Conservation (phyloP, 2,797 vertebrate species). For the Telmatherina bonti region DNA sequence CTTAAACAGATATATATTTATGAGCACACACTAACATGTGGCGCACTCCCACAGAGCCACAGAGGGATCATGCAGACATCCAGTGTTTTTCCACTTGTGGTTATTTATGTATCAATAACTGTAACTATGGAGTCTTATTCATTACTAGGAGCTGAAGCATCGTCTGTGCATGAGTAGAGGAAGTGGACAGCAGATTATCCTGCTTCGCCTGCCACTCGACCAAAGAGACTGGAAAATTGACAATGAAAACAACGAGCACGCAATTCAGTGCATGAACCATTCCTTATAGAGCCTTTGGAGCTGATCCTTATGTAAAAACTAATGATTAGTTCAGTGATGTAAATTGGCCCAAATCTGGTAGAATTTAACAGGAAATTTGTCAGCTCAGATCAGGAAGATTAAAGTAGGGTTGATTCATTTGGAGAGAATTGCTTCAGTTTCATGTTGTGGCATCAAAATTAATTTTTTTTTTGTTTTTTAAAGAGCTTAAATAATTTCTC, state of each 20-base stretch:
- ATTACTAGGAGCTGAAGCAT: constrained; percentile 3
- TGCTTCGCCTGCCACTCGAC: constrained; percentile 5
- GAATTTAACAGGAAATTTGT: constrained; percentile 1
- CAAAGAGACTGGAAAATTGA: constrained; percentile 14
- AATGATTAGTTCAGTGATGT: background rate
- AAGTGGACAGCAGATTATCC: constrained; percentile 20
- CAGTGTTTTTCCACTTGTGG: constrained; percentile 11
- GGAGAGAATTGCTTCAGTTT: background rate
- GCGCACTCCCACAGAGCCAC: constrained; percentile 11
- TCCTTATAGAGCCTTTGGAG: background rate
- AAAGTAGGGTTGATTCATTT: background rate
- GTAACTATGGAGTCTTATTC: background rate
- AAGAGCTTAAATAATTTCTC: constrained; percentile 8
- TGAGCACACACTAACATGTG: constrained; percentile 14
- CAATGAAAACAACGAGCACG: constrained; percentile 7
- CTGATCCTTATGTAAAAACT: constrained; percentile 16
- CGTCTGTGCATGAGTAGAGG: constrained; percentile 7
- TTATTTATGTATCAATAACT: constrained; percentile 35
- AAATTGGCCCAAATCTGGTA: background rate
- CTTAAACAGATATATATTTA: constrained; percentile 17
- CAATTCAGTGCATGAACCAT: constrained; percentile 9
- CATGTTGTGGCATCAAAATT: background rate
- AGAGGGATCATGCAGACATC: constrained; percentile 18
- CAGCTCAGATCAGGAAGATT: constrained; percentile 5
- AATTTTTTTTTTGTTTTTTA: background rate